Base-by-base conservation (phyloP, 2,113 vertebrate genomes). In the Siniperca chuatsi region DNA sequence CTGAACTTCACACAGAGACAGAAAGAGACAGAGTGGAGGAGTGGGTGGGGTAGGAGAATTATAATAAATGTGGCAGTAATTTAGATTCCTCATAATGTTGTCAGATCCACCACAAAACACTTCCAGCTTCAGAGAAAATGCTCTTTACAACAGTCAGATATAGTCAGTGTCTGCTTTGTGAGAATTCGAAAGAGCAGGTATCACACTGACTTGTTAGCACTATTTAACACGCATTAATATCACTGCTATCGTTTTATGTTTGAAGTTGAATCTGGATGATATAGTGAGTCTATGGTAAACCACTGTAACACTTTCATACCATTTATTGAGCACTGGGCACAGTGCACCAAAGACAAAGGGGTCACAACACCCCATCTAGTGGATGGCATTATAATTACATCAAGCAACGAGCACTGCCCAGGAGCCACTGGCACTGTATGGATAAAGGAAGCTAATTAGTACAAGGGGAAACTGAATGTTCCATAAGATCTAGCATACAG, bases 21-120 rank as follows among this genome's bases (percentile, higher is more conserved):
- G 40, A 57, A 40, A 16, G 66, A 40, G 62, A 21, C 10, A 62
- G 25, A 73, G 72, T 29, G 79, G 82, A 64, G 67, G 25, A 67
- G 62, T 48, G 62, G 71, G 69, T 48, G 72, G 72, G 71, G 82
- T 72, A 18, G 48, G 52, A 75, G 70, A 75, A 87, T 90, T 83
- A 90, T 83, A 75, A 91, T 89, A 76, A 93, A 92, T 92, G 79
- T 93, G 92, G 89, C 81, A 92, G 84, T 83, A 62, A 94, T 92
- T 92, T 90, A 71, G 83, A 90, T 89, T 90, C 86, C 86, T 93
- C 82, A 80, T 91, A 87, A 84, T 89, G 84, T 91, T 91, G 83
- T 92, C 89, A 79, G 86, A 90, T 79, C 44, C n/a, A 55, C 88
- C 90, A 46, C 90, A 90, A 93, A 91, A 85, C 81, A 90, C 69